Conservation (phyloP, 2,888 invertebrate species). For the Parnassius mnemosyne region DNA sequence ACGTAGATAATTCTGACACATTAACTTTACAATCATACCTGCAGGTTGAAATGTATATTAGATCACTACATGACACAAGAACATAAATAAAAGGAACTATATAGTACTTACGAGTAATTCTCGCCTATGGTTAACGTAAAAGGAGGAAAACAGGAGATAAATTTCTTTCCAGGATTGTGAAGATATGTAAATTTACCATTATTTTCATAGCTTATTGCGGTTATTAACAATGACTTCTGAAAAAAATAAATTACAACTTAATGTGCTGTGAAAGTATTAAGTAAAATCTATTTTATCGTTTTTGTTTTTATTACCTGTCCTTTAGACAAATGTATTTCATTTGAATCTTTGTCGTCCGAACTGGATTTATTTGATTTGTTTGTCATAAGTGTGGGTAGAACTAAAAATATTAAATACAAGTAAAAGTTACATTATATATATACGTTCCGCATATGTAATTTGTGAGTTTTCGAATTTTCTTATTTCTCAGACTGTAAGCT, state of each 20-base stretch:
- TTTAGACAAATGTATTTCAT: slow-evolving; percentile 40
- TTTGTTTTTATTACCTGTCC: slow-evolving; percentile 34
- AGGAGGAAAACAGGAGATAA: slow-evolving; percentile 46
- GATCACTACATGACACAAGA: background rate
- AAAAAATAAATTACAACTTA: background rate
- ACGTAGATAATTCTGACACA: slow-evolving; percentile 39
- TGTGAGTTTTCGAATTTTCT: too few species aligned
- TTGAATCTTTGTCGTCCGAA: slow-evolving; percentile 31
- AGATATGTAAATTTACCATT: slow-evolving; percentile 45
- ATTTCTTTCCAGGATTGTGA: slow-evolving; percentile 32
- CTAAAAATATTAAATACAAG: slow-evolving; percentile 35
- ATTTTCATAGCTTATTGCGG: slow-evolving; percentile 40
- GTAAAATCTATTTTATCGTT: background rate
- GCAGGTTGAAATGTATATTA: slow-evolving; percentile 31
- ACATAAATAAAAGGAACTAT: slow-evolving; percentile 7
- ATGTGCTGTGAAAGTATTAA: background rate
- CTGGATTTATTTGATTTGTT: slow-evolving; percentile 11
- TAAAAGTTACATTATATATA: too few species aligned
- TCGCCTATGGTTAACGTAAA: slow-evolving; percentile 49
- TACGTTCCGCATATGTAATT: too few species aligned
- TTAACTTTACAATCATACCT: slow-evolving; percentile 53
- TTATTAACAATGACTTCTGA: slow-evolving; percentile 41
- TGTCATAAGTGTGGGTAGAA: slow-evolving; percentile 31
- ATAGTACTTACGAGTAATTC: slow-evolving; percentile 52
- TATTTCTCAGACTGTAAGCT: too few species aligned